Conservation (phyloP, 2,888 invertebrate species). For the Matsumyia berberina region DNA sequence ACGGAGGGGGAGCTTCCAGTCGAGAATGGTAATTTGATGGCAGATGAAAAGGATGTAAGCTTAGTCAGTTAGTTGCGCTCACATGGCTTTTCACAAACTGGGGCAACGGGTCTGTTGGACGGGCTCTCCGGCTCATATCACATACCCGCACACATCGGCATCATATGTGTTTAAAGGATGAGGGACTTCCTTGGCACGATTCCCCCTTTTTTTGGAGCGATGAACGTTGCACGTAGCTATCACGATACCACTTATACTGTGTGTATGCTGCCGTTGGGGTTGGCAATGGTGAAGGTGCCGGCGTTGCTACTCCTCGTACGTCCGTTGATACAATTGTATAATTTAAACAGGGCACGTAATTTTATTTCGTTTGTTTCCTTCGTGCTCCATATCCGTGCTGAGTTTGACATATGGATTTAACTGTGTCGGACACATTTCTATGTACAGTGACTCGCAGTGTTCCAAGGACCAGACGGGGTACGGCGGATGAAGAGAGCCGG, state of each 20-base stretch:
- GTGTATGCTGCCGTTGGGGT: constrained; percentile 9
- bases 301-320: constrained; percentile 24
- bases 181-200: constrained; percentile 66
- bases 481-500: neutral
- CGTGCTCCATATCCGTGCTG: constrained; percentile 72
- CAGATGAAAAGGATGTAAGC: constrained; percentile 68
- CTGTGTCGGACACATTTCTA: constrained; percentile 63
- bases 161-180: constrained; percentile 54
- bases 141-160: constrained; percentile 9
- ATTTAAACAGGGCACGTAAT: constrained; percentile 75
- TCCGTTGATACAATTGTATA: constrained; percentile 68
- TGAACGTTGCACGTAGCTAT: constrained; percentile 52
- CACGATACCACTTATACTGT: constrained; percentile 29
- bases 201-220: constrained; percentile 18
- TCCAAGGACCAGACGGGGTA: constrained; percentile 12
- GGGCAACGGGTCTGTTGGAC: constrained; percentile 30
- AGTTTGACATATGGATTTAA: constrained; percentile 75
- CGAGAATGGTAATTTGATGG: constrained; percentile 63
- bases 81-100: constrained; percentile 31
- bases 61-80: constrained; percentile 54
- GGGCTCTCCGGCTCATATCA: neutral
- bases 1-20: neutral
- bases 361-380: constrained; percentile 75
- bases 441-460: neutral
- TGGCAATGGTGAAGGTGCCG: constrained; percentile 31